Base-by-base conservation (phyloP, 2,888 invertebrate genomes). In the Tetragonisca angustula region DNA sequence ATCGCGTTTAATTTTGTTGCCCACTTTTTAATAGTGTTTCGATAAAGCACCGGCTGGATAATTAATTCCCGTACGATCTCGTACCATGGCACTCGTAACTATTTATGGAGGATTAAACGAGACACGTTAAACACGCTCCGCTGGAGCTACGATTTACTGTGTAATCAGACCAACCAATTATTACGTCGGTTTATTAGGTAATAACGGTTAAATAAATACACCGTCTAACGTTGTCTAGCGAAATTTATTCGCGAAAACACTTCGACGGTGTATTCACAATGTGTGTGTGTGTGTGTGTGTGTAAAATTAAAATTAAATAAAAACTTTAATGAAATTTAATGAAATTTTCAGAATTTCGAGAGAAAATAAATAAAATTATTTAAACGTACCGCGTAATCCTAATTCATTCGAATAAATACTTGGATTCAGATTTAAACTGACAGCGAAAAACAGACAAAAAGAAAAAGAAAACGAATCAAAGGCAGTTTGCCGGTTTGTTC, bases 91-190 rank as follows among this genome's bases (percentile, higher is more conserved):
- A 69, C 54, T 50, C 43, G 52, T 50, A 64, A 43, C 62, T 64
- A 64, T 76, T 76, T 69, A 76, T 79, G 24, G 50, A 56, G 56
- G 77, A 76, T 79, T 76, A 79, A 76, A 69, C 36, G 36, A 24
- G 56, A 72, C 50, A 54, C 68, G 62, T 79, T 81, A 49, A 78
- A 79, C 81, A 69, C 67, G 61, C 50, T 67, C 11, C 71, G 36
- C 5, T 54, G 50, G 27, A 56, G 17, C 19, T 24, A 59, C 68
- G 49, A 69, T 81, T 79, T 73, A 68, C 24, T 49, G 62, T 69
- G 64, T 73, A 73, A 69, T 81, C 68, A 43, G 62, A 27, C 73
- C 52, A 21, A 62, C 54, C 27, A 78, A 68, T 73, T 71, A 67
- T 67, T 61, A 50, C 56, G n/a, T 9, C 68, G 69, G 56, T 62